Conservation (phyloP, 2,797 vertebrate genomes). For the Galaxias olidus region DNA sequence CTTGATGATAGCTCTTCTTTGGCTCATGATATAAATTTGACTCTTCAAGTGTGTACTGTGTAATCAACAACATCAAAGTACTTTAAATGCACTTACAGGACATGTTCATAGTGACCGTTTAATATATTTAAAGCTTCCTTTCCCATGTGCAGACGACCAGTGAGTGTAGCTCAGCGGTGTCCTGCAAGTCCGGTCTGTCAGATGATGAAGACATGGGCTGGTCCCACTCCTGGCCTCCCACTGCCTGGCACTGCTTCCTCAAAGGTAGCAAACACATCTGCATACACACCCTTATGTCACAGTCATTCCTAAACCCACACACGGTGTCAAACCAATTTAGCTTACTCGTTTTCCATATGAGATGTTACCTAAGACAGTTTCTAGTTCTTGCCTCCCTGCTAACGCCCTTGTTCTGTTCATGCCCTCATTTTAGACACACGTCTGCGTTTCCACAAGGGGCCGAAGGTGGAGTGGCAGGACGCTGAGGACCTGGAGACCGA, state of each 20-base stretch:
- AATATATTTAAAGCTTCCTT: background rate
- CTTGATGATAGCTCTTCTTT: no score
- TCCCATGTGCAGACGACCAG: slow-evolving; percentile 78
- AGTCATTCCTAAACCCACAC: background rate
- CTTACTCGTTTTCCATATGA: no score
- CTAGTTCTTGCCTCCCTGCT: background rate
- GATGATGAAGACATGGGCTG: slow-evolving; percentile 97
- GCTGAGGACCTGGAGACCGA: slow-evolving; percentile 84
- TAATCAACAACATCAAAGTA: no score
- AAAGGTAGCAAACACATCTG: slow-evolving; percentile 84
- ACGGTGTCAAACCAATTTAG: background rate
- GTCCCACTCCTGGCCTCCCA: slow-evolving; percentile 95
- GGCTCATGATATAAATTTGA: no score
- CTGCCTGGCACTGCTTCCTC: slow-evolving; percentile 95
- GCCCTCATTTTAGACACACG: slow-evolving; percentile 78
- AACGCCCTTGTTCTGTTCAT: background rate
- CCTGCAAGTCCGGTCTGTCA: slow-evolving; percentile 87
- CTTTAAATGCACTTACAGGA: no score
- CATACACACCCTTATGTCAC: background rate
- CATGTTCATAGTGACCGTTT: no score
- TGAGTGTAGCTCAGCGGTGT: slow-evolving; percentile 90
- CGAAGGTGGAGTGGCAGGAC: slow-evolving; percentile 86
- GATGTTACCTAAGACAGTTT: no score
- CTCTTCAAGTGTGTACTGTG: no score
- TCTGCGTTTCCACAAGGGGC: slow-evolving; percentile 88